phyloP scores from a whole-genome alignment of 1,140 invertebrate genomes.

The Oppia nitens region DNA sequence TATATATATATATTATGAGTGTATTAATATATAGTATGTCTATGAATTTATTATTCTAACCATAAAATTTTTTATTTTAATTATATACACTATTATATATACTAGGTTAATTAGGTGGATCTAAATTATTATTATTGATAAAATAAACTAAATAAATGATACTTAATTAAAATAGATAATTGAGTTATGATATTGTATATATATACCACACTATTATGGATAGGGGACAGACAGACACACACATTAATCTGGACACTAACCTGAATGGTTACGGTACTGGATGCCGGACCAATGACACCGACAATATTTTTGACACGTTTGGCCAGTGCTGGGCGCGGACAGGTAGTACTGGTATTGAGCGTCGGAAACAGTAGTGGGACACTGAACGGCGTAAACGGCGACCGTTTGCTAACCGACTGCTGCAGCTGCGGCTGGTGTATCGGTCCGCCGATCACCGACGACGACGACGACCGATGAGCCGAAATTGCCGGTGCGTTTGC shows the following conservation, averaged over 20 bases:
- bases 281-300: conserved; percentile 50
- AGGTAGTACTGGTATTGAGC: conserved; percentile 13
- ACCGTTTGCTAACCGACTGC: background rate
- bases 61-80: no score
- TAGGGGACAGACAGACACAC: no score
- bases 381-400: conserved; percentile 25
- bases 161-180: no score
- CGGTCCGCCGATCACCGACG: background rate
- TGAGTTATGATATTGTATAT: no score
- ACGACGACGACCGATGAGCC: background rate
- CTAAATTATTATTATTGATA: no score
- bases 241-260: conserved; percentile 11
- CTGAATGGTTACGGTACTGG: conserved; percentile 45
- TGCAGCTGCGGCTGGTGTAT: background rate
- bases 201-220: no score
- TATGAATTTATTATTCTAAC: no score
- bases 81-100: no score
- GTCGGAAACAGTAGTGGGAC: conserved; percentile 1
- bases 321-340: conserved; percentile 21
- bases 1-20: no score
- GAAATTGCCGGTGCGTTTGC: background rate
- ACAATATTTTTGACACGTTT: conserved; percentile 38
- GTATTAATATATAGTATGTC: no score
- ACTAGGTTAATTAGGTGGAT: no score
- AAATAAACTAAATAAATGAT: no score